Evolutionary conservation across 2,797 vertebrate genomes (phyloP).

Genomic region (Darevskia nairensis): DNA sequence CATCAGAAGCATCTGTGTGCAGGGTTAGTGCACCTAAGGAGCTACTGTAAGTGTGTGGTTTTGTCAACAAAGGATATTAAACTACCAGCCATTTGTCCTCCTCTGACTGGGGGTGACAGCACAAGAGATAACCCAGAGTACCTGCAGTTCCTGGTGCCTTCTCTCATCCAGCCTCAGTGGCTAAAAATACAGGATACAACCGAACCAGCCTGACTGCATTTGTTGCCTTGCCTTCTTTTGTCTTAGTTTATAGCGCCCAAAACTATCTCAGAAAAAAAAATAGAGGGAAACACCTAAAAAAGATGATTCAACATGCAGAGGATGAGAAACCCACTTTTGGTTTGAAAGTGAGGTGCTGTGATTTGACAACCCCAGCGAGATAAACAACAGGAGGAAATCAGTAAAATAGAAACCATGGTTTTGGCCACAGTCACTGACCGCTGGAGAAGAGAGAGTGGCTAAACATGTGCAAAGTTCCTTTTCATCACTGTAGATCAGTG

Average conservation of each 20-base stretch:
- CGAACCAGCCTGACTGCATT: background rate
- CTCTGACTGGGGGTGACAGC: no score
- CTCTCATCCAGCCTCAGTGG: conserved; percentile 58
- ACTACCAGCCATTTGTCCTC: no score
- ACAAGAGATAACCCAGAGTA: conserved; percentile 62
- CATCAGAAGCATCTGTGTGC: no score
- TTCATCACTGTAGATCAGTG: background rate
- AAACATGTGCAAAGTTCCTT: background rate
- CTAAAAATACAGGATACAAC: conserved; percentile 59
- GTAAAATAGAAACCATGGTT: background rate
- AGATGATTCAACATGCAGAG: background rate
- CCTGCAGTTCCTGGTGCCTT: conserved; percentile 41
- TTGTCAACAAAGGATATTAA: no score
- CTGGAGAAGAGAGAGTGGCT: background rate
- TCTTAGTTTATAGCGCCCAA: background rate
- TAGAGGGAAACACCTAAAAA: background rate
- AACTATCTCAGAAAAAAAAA: background rate
- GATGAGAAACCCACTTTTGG: background rate
- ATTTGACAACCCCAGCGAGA: background rate
- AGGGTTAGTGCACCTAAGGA: no score
- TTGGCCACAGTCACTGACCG: no score
- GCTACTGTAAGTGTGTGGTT: no score
- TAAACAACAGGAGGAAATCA: background rate
- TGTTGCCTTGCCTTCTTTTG: background rate
- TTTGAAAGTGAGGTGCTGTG: background rate